Base-by-base conservation (phyloP, 2,888 invertebrate genomes). In the Stramonita haemastoma region DNA sequence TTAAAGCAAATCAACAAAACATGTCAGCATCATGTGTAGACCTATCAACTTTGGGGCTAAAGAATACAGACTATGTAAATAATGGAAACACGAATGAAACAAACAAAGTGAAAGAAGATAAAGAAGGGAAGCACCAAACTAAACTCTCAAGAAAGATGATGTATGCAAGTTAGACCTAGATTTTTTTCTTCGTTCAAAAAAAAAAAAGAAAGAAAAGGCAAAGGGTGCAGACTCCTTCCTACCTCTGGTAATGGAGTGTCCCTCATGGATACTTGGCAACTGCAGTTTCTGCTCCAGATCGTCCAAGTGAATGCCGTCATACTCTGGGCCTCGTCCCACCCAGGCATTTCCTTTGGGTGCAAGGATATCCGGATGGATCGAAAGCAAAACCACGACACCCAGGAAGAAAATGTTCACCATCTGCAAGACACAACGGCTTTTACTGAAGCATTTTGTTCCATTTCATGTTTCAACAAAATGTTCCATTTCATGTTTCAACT, bases 311-410 rank as follows among this genome's bases (percentile, higher is more conserved):
- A 93, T 91, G n/a, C 92, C 93, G 90, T 93, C 93, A 26, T 90
- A 91, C 66, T 91, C 89, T 86, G 90, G 73, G 17, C 89, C 89
- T 32, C 36, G 81, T 26, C 88, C 86, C 1, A 89, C 90, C 57
- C 90, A 90, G 32, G 91, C 91, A 84, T 90, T 89, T 77, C 89
- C 79, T 15, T 87, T 87, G 73, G 92, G 91, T 22, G 89, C 87
- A 46, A 94, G 90, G 19, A 94, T 88, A 89, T 94, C 94, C 56
- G 94, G 94, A 85, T 93, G 93, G 60, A 94, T 91, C 13, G 93
- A 93, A 46, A 93, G 92, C 73, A 93, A 90, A 19, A 94, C 92
- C 60, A 94, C 92, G 34, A 92, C 90, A 73, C 93, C 93, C 34
- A 94, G 89, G 60, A 93, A 91, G 34, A 93, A 89, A 86, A 94